Conservation (phyloP, 2,888 invertebrate species). For the Onthophagus sagittarius region DNA sequence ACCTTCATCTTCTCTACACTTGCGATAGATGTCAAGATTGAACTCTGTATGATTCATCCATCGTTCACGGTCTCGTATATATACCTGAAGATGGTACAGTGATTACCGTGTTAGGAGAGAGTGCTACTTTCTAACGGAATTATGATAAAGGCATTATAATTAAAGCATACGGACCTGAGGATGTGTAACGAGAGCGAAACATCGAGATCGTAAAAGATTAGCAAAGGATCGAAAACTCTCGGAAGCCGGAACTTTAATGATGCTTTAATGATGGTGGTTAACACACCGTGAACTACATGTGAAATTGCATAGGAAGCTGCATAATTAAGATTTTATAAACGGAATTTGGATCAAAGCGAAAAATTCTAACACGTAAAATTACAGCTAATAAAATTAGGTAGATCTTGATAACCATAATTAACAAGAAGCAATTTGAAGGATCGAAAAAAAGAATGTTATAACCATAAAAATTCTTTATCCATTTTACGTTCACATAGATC, state of each 20-base stretch:
- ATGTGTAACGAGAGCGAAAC: not conserved
- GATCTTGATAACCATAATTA: not conserved
- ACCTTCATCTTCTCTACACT: not conserved
- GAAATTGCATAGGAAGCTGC: not conserved
- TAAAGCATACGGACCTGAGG: not conserved
- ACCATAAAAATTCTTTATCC: not conserved
- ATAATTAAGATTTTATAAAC: not conserved
- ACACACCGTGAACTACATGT: not conserved
- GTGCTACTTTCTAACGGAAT: not conserved
- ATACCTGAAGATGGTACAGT: not conserved
- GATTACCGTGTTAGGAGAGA: not conserved
- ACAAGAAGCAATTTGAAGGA: not conserved
- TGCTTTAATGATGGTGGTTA: not conserved
- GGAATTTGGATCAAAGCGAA: not conserved
- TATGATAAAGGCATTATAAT: not conserved
- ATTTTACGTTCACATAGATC: not conserved
- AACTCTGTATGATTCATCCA: not conserved
- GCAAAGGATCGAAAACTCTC: not conserved
- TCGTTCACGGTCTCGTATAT: not conserved
- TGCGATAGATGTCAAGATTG: not conserved
- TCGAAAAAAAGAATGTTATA: not conserved
- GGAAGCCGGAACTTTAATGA: not conserved
- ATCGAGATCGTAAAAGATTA: not conserved
- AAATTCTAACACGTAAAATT: not conserved
- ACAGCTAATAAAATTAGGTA: not conserved